Evolutionary conservation across 2,888 invertebrate species (phyloP), one percentile per base, ranked within the genome.

Genomic region (Taphrorychus bicolor): DNA sequence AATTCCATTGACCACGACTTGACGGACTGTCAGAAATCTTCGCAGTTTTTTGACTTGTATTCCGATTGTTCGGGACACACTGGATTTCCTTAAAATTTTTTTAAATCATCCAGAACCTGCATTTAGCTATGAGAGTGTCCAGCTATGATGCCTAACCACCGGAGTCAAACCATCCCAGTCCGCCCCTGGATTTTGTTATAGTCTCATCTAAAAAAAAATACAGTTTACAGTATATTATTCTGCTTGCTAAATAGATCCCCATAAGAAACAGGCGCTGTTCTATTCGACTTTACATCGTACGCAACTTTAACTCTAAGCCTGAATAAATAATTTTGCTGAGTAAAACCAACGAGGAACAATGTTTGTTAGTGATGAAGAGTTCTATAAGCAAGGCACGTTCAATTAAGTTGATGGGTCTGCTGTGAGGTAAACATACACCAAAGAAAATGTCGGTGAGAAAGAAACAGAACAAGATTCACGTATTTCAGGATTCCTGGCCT

Each of bases 331-430:
- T 45, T 45, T 45, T 45, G 14, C 45, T 45, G 54, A 24, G 54
- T 54, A 23, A 54, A 54, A 54, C 23, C 19, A 54, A 54, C 48
- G 60, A 41, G 59, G 56, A 66, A 66, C 17, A 60, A 18, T 60
- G 66, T 60, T 66, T 60, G 60, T 66, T 60, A 52, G 60, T 67
- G 45, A n/a, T 45, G 42, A 58, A 62, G 45, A 53, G 52, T 58
- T 67, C 42, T 54, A 59, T 54, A 63, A 32, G 52, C 59, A 24
- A 42, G 52, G 52, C 68, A 68, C 68, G 63, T 68, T 53, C 58
- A 68, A 68, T 68, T 68, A 59, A 63, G 63, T 59, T 63, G 68
- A 68, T 68, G 63, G 68, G 59, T 41, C 63, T 21, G 59, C 17
- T 57, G 45, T 61, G 19, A 54, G 63, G 59, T 59, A 68, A 63